These are phyloP conservation scores for Drosophila prosaltans DNA, from an alignment of 1,140 invertebrate genomes.

Conservation along the genomic window DNA sequence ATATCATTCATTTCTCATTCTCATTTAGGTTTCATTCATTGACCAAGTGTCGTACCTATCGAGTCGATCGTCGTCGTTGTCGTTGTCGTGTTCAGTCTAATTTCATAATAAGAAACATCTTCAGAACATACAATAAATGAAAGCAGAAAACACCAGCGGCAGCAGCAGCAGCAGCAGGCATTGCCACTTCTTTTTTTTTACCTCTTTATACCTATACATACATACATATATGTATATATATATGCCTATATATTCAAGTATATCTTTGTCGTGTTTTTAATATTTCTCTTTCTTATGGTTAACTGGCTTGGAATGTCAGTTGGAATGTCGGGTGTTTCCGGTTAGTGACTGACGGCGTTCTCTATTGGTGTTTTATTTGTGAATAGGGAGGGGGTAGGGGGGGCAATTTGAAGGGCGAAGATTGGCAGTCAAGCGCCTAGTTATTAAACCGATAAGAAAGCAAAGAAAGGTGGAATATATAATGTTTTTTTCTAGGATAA, in stretches of 20 bases:
- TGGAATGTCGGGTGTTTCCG: slow-evolving; percentile 72
- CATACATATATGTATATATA: slow-evolving; percentile 24
- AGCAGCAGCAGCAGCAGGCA: slow-evolving; percentile 13
- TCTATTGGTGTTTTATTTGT: not conserved
- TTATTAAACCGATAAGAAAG: not conserved
- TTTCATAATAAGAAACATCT: slow-evolving; percentile 82
- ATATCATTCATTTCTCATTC: slow-evolving; percentile 78
- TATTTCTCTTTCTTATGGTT: slow-evolving; percentile 59
- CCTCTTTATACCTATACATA: slow-evolving; percentile 4
- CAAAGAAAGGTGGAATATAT: not conserved
- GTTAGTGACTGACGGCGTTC: slow-evolving; percentile 45
- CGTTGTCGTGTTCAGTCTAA: slow-evolving; percentile 64
- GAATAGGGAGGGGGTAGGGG: not conserved
- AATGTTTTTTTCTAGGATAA: too few relatives aligned
- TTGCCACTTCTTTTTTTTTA: slow-evolving; percentile 40
- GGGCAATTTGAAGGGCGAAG: not conserved
- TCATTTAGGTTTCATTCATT: slow-evolving; percentile 78
- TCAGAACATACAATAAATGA: slow-evolving; percentile 63
- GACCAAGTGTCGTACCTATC: slow-evolving; percentile 67
- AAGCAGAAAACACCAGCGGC: slow-evolving; percentile 28
- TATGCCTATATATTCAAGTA: slow-evolving; percentile 23
- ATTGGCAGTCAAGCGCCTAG: slow-evolving; percentile 5
- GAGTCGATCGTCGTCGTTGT: slow-evolving; percentile 6
- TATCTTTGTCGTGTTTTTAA: slow-evolving; percentile 36
- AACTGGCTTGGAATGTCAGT: slow-evolving; percentile 52